A percentile compares a stretch with the other conserved stretches of the same genome.
Conservation (phyloP, 2,888 invertebrate species). For the Agrilus cyanescens region DNA sequence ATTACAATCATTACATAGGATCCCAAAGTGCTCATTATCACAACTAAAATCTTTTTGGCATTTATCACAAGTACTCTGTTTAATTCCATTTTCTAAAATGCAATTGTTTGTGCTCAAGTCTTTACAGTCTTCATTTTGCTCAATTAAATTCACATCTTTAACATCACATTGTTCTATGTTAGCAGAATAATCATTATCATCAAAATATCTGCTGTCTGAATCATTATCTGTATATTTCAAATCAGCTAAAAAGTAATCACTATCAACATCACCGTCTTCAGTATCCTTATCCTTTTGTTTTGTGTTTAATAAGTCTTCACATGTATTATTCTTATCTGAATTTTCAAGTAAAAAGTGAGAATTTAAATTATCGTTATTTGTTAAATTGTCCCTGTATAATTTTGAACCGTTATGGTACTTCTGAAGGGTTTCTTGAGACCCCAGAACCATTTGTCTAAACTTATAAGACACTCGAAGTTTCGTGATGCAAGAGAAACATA, state of each 20-base stretch:
- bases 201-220: no score
- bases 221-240: background rate
- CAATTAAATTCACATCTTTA: background rate
- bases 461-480: conserved; percentile 18
- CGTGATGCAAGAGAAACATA: conserved; percentile 19
- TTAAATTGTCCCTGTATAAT: background rate
- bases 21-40: background rate
- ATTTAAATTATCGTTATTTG: background rate
- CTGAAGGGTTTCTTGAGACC: conserved; percentile 19
- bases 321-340: no score
- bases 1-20: background rate
- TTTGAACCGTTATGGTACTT: background rate
- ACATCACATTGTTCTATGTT: background rate
- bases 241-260: conserved; percentile 5
- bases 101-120: background rate
- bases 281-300: no score
- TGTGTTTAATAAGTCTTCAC: no score
- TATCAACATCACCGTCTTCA: conserved; percentile 1
- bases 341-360: no score
- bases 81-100: background rate
- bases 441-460: conserved; percentile 21
- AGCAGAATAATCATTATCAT: no score
- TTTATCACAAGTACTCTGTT: background rate
- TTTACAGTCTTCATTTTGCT: background rate
- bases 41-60: background rate